A percentile compares a stretch with the other conserved stretches of the same genome.
Evolutionary conservation across 2,113 vertebrate species (phyloP).

Genomic region (Sakesphorus luctuosus): DNA sequence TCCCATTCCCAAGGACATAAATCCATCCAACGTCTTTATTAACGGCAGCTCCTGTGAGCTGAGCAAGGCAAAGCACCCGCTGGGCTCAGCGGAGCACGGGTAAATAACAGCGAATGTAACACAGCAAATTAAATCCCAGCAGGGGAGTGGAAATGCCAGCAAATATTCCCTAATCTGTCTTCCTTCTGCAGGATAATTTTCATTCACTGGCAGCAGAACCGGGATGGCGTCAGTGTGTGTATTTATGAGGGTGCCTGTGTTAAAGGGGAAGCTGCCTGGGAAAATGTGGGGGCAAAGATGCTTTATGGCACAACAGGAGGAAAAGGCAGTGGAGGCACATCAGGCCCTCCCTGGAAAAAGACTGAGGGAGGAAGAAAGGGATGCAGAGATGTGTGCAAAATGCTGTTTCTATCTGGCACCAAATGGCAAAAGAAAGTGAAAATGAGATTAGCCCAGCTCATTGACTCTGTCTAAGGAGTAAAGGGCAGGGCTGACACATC

Average conservation of each 20-base stretch:
- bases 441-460: neutral
- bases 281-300: neutral
- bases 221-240: neutral
- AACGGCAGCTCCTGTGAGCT: neutral
- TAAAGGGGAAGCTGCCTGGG: neutral
- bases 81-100: conserved; percentile 7
- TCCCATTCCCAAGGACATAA: neutral
- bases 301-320: neutral
- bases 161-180: neutral
- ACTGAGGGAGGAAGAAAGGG: neutral
- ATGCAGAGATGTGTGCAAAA: neutral
- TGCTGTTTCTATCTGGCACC: neutral
- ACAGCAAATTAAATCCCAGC: conserved; percentile 37
- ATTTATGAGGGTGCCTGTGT: neutral
- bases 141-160: neutral
- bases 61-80: neutral
- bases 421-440: neutral
- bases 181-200: neutral
- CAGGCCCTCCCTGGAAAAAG: neutral
- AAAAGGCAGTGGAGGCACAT: fast-evolving
- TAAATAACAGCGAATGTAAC: neutral
- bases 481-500: neutral
- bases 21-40: neutral
- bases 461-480: neutral
- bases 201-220: neutral